These are phyloP conservation scores for Dolomedes plantarius DNA, from an alignment of 2,888 invertebrate species.

Conservation along the genomic window DNA sequence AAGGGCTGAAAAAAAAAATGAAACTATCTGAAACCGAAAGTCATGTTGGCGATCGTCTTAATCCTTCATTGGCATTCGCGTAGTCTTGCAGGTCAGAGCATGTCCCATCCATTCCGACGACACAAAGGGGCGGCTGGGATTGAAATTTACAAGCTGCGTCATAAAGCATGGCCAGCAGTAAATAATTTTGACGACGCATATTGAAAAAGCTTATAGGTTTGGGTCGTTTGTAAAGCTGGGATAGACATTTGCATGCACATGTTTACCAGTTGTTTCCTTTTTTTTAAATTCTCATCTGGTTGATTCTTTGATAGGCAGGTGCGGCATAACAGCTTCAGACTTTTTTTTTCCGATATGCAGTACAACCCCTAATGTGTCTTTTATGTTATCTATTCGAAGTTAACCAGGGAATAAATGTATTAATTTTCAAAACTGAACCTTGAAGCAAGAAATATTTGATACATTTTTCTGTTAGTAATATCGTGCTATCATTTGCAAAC, in stretches of 20 bases:
- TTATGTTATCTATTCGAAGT: no score
- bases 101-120: neutral
- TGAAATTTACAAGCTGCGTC: neutral
- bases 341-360: no score
- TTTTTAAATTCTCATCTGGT: neutral
- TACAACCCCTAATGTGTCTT: no score
- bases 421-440: no score
- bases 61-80: neutral
- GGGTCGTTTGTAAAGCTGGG: neutral
- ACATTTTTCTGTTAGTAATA: no score
- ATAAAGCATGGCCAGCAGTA: neutral
- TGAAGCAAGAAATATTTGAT: no score
- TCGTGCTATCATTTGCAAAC: no score
- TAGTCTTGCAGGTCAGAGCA: neutral
- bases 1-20: neutral
- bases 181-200: neutral
- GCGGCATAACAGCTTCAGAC: neutral
- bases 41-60: neutral
- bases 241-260: neutral
- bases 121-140: neutral
- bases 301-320: neutral
- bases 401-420: no score
- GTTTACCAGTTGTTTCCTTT: neutral
- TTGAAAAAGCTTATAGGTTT: neutral
- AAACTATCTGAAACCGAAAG: neutral